These are phyloP conservation scores for Hydrozoanthus tunicans DNA, from an alignment of 64 coral and sea anemone genomes.

Conservation along the genomic window DNA sequence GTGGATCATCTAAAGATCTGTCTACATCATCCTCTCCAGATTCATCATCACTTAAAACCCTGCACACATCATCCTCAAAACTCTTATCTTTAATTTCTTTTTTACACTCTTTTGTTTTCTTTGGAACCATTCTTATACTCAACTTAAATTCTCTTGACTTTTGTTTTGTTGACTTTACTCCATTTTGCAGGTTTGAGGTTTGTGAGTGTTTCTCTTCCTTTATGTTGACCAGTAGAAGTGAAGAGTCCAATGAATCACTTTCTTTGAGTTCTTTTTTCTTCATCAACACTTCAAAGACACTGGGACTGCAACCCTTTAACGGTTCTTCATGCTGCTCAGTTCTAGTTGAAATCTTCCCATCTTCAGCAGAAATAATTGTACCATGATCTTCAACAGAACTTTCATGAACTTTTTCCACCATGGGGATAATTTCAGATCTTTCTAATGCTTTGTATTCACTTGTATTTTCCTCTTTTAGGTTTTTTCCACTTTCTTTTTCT, in stretches of 20 bases:
- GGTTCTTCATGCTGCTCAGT: background rate
- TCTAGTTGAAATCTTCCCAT: background rate
- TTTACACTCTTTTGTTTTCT: conserved; percentile 16
- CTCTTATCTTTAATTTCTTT: background rate
- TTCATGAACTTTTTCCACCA: background rate
- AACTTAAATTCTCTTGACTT: conserved; percentile 44
- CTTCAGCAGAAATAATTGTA: background rate
- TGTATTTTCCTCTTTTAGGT: background rate
- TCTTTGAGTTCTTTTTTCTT: conserved; percentile 19
- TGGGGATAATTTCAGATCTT: background rate
- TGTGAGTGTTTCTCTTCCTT: background rate
- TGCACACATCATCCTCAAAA: background rate
- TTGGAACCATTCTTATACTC: conserved; percentile 27
- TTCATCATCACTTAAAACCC: background rate
- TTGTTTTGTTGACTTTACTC: conserved; percentile 1
- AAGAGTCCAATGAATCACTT: background rate
- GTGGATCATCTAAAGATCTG: background rate
- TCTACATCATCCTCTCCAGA: background rate
- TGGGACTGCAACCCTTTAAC: background rate
- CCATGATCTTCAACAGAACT: background rate
- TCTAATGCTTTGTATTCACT: background rate
- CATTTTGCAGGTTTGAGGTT: background rate
- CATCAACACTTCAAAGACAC: conserved; percentile 50
- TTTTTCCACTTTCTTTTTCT: background rate
- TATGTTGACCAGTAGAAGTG: background rate